Evolutionary conservation across 1,140 invertebrate species (phyloP), one percentile per base, ranked within the genome.

Genomic region (Pogonomyrmex californicus): DNA sequence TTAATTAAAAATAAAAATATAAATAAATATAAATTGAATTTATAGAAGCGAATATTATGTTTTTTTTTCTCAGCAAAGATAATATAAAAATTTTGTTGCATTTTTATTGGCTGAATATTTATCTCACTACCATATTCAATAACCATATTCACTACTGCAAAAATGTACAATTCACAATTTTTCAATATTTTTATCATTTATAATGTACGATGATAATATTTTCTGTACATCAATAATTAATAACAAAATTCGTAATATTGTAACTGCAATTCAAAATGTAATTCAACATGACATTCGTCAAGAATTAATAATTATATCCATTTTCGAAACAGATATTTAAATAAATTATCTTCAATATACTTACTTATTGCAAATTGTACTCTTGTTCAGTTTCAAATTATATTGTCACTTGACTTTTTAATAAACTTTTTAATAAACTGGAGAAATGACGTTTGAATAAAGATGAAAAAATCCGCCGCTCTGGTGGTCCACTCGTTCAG

Each of bases 181-280:
- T 47, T n/a, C 9, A 36, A 47, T 76, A 62, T 63, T 76, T 47
- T 62, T 54, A 12, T 17, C 33, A 77, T 77, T 77, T 54, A 9
- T 23, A 1, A 47, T 63, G 12, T 33, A 5, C 12, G 14, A 30
- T 0, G 23, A 9, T 17, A 44, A 60, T 60, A 17, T 65, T 78
- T 63, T 49, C 4, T 10, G 47, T 17, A 9, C 4, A 44, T 17
- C 14, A 44, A 44, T 44, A 60, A n/a, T 66, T 41, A 65, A 36
- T 65, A 49, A 47, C 41, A 14, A 36, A 63, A 47, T 41, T n/a
- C 9, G 7, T 17, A 47, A 54, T 63, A 77, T 47, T 77, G 47
- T 47, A 14, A 63, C 14, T 23, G 5, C n/a, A 41, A 30, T 41
- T 14, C 5, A 10, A 47, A 17, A 10, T 6, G 9, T 65, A 44